Evolutionary conservation across 2,888 invertebrate genomes (phyloP), one percentile per base, ranked within the genome.

Genomic region (Pelosia muscerda): DNA sequence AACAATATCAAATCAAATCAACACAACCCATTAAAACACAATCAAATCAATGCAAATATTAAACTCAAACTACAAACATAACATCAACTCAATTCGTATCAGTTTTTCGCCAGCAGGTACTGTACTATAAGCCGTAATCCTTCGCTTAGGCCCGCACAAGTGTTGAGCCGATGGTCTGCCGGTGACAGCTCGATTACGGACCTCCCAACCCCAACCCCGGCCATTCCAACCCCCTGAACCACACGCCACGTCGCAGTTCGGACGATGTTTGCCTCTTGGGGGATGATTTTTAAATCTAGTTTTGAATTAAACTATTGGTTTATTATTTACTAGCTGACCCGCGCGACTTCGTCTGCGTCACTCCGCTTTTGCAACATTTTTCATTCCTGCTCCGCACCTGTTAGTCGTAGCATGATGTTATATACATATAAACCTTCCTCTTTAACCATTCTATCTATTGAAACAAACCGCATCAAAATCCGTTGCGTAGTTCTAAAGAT

Each of bases 171-270:
- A 74, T 80, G 81, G 78, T 72, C 79, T 83, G 85, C 55, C 65
- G 73, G 75, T 81, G 84, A 84, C 84, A 84, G 84, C 84, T 84
- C 84, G 83, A 85, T 84, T 84, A 84, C 80, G 70, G 68, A 72
- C 73, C 78, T 71, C 71, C 34, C 31, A 62, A 64, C 73, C 49
- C 60, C 34, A 54, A 58, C 63, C 55, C 67, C 73, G 49, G 59
- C 73, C 69, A 6, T 65, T 72, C 69, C 22, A 28, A 58, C 73
- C 66, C 66, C 26, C 28, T 42, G 58, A 53, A 63, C 71, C 71
- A 38, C 69, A 64, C 65, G 31, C 62, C 74, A 68, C 74, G 72
- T 68, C 76, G 76, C 71, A 78, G 71, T 75, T 75, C 68, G 66
- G 75, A 69, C 69, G 73, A 78, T 78, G 78, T 78, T 78, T 78